Conservation (phyloP, 2,888 invertebrate genomes). For the Rhopalosiphum nymphaeae region DNA sequence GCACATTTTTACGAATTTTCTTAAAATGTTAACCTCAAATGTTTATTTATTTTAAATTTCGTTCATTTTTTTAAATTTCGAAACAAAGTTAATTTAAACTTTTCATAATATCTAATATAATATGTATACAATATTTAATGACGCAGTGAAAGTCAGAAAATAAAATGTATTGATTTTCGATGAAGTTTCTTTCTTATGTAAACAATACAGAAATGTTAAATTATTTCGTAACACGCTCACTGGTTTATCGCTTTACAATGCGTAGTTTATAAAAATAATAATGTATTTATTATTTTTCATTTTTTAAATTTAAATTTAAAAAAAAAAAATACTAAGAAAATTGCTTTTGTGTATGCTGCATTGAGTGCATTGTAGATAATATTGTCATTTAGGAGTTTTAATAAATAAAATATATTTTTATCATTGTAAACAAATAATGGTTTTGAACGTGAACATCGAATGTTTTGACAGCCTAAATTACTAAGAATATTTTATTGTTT, state of each 20-base stretch:
- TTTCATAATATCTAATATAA: background rate
- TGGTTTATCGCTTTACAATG: background rate
- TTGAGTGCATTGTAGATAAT: background rate
- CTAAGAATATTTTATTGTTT: background rate
- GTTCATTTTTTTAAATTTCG: background rate
- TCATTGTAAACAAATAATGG: background rate
- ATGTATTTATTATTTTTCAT: background rate
- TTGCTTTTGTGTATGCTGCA: background rate
- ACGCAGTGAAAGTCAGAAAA: background rate
- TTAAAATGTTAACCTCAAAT: no score
- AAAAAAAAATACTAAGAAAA: background rate
- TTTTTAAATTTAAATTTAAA: background rate
- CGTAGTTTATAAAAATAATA: background rate
- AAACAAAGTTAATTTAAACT: background rate
- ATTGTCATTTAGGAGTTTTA: background rate
- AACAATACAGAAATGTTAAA: background rate
- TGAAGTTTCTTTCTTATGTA: background rate
- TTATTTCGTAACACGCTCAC: background rate
- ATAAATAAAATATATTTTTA: background rate
- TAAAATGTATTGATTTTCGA: background rate
- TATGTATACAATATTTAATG: background rate
- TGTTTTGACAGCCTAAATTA: background rate
- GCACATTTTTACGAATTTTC: no score
- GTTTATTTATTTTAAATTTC: background rate
- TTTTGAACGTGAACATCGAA: background rate